These are phyloP conservation scores for Didymodactylos carnosus DNA, from an alignment of 2,888 invertebrate species.

Conservation along the genomic window DNA sequence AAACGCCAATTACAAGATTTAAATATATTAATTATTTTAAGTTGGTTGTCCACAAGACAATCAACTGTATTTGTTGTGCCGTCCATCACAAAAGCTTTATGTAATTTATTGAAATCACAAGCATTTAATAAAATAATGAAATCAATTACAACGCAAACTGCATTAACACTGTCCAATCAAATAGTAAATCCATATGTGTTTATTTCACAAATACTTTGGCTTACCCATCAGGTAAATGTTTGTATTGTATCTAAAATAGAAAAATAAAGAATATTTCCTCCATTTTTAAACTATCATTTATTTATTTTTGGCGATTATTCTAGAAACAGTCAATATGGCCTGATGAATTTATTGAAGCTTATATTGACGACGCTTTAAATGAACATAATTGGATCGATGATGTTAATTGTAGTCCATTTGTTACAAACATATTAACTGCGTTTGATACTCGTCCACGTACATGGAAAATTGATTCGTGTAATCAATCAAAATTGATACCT, in stretches of 20 bases:
- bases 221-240: not conserved
- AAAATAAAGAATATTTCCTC: not conserved
- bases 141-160: not conserved
- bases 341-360: slow-evolving; percentile 68
- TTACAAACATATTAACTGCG: slow-evolving; percentile 68
- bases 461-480: not conserved
- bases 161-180: no score
- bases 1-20: not conserved
- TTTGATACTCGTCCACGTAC: slow-evolving; percentile 48
- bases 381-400: slow-evolving; percentile 84
- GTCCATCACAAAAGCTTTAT: not conserved
- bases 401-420: slow-evolving; percentile 67
- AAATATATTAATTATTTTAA: not conserved
- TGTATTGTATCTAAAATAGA: no score
- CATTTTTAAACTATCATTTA: not conserved
- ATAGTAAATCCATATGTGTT: not conserved
- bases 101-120: not conserved
- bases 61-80: not conserved
- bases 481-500: no score
- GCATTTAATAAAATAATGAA: not conserved
- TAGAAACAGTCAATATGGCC: slow-evolving; percentile 67
- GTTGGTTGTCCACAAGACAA: not conserved
- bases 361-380: slow-evolving; percentile 76
- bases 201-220: not conserved
- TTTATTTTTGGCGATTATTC: slow-evolving; percentile 32